Conservation (phyloP, 2,888 invertebrate genomes). For the Drosophila prolongata region DNA sequence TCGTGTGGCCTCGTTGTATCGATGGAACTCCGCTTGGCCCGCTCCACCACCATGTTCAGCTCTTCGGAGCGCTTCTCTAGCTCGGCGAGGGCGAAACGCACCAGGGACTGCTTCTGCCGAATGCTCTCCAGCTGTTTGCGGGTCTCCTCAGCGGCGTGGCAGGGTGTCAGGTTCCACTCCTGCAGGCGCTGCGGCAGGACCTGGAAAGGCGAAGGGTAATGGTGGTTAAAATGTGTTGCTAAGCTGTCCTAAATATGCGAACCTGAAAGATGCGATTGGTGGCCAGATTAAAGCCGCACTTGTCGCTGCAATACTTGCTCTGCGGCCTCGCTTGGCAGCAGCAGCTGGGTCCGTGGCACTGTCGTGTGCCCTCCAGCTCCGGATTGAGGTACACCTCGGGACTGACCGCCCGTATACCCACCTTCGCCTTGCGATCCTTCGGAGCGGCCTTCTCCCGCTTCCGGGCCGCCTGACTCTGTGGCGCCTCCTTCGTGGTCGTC, state of each 20-base stretch:
- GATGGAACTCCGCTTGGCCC: slow-evolving; percentile 90
- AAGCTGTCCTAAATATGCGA: background rate
- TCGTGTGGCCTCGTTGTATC: slow-evolving; percentile 87
- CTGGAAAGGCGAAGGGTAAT: background rate
- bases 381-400: slow-evolving; percentile 83
- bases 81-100: slow-evolving; percentile 91
- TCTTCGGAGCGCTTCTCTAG: slow-evolving; percentile 91
- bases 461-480: slow-evolving; percentile 28
- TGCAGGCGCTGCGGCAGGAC: slow-evolving; percentile 95
- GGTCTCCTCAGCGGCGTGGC: slow-evolving; percentile 94
- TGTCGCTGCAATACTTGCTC: slow-evolving; percentile 97
- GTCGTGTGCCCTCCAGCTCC: slow-evolving; percentile 88
- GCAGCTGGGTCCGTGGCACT: slow-evolving; percentile 97
- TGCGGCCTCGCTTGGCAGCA: slow-evolving; percentile 89
- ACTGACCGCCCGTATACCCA: slow-evolving; percentile 64
- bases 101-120: slow-evolving; percentile 91
- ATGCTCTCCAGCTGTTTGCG: slow-evolving; percentile 89
- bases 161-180: slow-evolving; percentile 95
- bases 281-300: slow-evolving; percentile 95
- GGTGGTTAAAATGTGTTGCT: background rate
- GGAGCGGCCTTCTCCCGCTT: slow-evolving; percentile 73
- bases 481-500: slow-evolving; percentile 5
- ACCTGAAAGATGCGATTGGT: slow-evolving; percentile 90
- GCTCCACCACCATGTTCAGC: slow-evolving; percentile 91
- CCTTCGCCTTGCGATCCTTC: slow-evolving; percentile 29